A percentile compares a stretch with the other conserved stretches of the same genome.
Conservation (phyloP, 1,140 invertebrate species). For the Mercenaria mercenaria region DNA sequence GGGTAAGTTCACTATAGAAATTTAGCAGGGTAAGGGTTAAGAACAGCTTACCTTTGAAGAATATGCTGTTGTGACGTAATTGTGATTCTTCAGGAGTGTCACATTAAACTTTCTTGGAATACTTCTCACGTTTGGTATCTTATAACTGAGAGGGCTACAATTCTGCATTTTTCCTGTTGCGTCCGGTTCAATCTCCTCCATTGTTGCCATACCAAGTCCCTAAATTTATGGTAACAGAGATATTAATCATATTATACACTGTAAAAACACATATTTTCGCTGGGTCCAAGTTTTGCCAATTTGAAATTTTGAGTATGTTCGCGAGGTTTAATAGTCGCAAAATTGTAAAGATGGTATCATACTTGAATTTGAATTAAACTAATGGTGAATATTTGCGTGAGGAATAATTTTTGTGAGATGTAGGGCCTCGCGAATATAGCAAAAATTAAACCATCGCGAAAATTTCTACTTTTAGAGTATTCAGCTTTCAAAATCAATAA, state of each 20-base stretch:
- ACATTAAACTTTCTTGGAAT: constrained; percentile 97
- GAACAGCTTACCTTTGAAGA: constrained; percentile 93
- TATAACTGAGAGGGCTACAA: constrained; percentile 96
- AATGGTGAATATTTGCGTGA: background rate
- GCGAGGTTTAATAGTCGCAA: no score
- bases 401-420: no score
- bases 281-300: no score
- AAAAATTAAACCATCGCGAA: no score
- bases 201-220: constrained; percentile 95
- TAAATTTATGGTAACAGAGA: constrained; percentile 63
- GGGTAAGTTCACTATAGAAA: no score
- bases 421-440: no score
- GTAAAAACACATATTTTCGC: no score
- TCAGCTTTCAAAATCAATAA: no score
- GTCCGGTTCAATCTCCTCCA: constrained; percentile 95
- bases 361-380: background rate
- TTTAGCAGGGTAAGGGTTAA: no score
- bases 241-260: background rate
- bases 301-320: no score
- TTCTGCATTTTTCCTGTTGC: constrained; percentile 93
- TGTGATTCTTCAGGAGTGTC: constrained; percentile 93
- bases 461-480: no score
- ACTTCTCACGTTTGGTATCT: constrained; percentile 95
- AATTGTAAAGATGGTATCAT: background rate
- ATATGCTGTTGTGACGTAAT: constrained; percentile 96